These are phyloP conservation scores for Masnerella sp. DNA, from an alignment of 2,888 invertebrate genomes.

Conservation along the genomic window DNA sequence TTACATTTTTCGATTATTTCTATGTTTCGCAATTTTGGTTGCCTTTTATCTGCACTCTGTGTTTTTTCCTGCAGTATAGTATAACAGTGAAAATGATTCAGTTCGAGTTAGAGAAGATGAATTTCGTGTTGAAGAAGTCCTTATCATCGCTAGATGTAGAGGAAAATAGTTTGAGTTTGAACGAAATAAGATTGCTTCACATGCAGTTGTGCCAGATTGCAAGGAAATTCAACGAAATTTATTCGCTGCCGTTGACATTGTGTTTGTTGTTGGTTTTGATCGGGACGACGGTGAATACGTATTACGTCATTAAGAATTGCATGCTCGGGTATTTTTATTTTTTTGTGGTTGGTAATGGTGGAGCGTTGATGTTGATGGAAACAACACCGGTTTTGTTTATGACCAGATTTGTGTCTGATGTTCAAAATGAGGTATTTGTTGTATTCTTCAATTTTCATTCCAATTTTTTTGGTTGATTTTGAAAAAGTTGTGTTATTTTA, in stretches of 20 bases:
- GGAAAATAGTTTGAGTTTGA: neutral
- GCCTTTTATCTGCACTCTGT: neutral
- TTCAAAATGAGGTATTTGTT: neutral
- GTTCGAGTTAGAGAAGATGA: slow-evolving; percentile 20
- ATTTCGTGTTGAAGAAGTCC: slow-evolving; percentile 6
- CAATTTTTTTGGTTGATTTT: neutral
- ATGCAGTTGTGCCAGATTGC: slow-evolving; percentile 8
- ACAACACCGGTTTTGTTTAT: neutral
- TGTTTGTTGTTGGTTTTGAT: slow-evolving; percentile 7
- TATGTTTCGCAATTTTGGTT: slow-evolving; percentile 15
- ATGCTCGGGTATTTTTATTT: neutral
- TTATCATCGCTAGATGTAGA: too few relatives aligned
- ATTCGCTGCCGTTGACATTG: slow-evolving; percentile 8
- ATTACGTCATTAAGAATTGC: neutral
- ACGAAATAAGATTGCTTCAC: neutral
- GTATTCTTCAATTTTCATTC: too few relatives aligned
- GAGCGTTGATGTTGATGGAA: neutral
- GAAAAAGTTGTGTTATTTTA: neutral
- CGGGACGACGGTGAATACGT: neutral
- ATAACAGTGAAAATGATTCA: slow-evolving; percentile 1
- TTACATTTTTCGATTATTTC: slow-evolving; percentile 15
- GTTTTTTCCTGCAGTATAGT: slow-evolving; percentile 12
- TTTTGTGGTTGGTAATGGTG: neutral
- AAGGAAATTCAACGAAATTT: neutral
- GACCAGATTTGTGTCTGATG: neutral